Evolutionary conservation across 2,113 vertebrate genomes (phyloP), one percentile per base, ranked within the genome.

Genomic region (Vombatus ursinus): DNA sequence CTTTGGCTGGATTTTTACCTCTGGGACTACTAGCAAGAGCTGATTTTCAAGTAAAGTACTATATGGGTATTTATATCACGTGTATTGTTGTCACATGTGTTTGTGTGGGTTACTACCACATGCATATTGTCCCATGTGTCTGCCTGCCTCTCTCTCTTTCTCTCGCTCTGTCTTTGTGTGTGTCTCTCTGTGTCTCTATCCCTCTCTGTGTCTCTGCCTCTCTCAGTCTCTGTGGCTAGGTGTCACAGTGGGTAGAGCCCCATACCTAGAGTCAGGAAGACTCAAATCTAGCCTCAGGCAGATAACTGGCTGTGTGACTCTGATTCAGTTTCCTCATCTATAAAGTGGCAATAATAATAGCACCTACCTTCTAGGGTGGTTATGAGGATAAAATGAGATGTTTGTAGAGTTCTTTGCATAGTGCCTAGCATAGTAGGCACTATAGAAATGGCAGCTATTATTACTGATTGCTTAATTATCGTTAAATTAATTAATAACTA

Each of bases 191-290:
- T 54, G 8, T 37, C 61, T 57, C 8, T 57, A 24, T 26, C 53
- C 22, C 3, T 52, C 10, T 51, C 50, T 51, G 9, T 51, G 8
- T 53, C 22, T 53, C 52, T 53, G 2, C 24, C 16, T 23, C 19
- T 52, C 3, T 52, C 26, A 3, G 1, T 24, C 4, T 31, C 28
- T 61, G 9, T 31, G 2, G 3, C 1, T 8, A 8, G 1, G 8
- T 26, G 11, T 8, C 54, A 61, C 26, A 61, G 8, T 61, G 26
- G 10, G 2, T 28, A 54, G 53, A 28, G 26, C 26, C 54, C 28
- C 54, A 31, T 26, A 61, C 28, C 10, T 37, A 68, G 53, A 54
- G 31, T 61, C 10, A 61, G 57, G 11, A 61, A 61, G 57, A 61
- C 57, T 61, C 57, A 61, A 3, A 68, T 37, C 0, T 68, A 68